These are phyloP conservation scores for Blastobasis adustella DNA, from an alignment of 2,888 invertebrate genomes.

Conservation along the genomic window DNA sequence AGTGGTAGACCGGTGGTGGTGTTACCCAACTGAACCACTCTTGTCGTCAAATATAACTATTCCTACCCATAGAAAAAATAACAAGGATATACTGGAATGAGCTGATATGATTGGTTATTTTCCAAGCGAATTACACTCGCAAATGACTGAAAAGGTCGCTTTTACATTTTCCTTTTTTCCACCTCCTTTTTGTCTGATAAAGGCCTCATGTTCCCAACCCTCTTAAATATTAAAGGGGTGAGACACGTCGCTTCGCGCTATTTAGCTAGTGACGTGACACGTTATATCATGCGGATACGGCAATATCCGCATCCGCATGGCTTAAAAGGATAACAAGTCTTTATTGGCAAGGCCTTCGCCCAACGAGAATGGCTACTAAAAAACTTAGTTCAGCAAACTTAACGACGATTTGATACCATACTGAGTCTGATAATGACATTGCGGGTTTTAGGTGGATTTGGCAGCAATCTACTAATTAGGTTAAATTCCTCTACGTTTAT, in stretches of 20 bases:
- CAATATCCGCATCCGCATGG: too few species aligned
- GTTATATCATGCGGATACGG: too few species aligned
- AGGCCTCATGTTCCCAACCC: slow-evolving; percentile 9
- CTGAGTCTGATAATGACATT: too few species aligned
- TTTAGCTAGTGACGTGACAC: not conserved
- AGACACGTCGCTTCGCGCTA: not conserved
- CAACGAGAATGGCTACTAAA: too few species aligned
- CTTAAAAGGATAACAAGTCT: too few species aligned
- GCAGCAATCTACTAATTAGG: too few species aligned
- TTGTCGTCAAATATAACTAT: not conserved
- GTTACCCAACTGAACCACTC: not conserved
- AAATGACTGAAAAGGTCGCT: slow-evolving; percentile 28
- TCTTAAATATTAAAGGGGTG: slow-evolving; percentile 19
- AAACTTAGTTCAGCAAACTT: too few species aligned
- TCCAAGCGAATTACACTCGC: slow-evolving; percentile 43
- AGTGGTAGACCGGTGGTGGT: not conserved
- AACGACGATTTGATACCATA: too few species aligned
- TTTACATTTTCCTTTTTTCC: slow-evolving; percentile 3
- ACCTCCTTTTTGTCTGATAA: not conserved
- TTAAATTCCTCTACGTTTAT: too few species aligned
- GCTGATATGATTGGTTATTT: slow-evolving; percentile 41
- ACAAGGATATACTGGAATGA: not conserved
- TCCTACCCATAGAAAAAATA: not conserved
- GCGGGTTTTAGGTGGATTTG: too few species aligned
- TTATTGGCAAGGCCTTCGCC: too few species aligned